phyloP scores from a whole-genome alignment of 1,140 invertebrate genomes.

The Hyposmocoma kahamanoa region DNA sequence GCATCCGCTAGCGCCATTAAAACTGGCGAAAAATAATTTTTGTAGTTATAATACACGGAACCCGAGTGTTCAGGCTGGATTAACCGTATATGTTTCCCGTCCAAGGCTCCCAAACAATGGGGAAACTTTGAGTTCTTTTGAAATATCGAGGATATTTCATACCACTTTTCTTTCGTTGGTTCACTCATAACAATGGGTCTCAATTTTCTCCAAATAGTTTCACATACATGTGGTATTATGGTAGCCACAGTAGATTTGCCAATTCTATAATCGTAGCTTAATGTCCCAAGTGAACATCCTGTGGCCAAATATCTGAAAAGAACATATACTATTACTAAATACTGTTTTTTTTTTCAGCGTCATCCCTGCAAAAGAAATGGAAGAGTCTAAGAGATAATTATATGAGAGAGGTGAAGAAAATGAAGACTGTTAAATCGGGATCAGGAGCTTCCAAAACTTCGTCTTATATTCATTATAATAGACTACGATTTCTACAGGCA shows the following conservation, averaged over 20 bases:
- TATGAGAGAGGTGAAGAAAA: no score
- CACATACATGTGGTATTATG: background rate
- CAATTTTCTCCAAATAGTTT: background rate
- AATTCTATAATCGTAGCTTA: background rate
- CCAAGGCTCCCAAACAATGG: constrained; percentile 50
- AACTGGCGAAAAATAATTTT: constrained; percentile 52
- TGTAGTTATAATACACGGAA: constrained; percentile 60
- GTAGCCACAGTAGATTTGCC: background rate
- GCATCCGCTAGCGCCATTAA: constrained; percentile 45
- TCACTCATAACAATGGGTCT: background rate
- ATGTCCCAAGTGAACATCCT: background rate
- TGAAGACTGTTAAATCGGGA: constrained; percentile 11
- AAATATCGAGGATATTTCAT: background rate
- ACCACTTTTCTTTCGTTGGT: background rate
- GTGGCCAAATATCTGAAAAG: background rate
- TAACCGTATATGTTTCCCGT: constrained; percentile 44
- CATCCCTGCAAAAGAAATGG: no score
- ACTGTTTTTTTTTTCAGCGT: no score
- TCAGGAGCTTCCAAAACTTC: constrained; percentile 13
- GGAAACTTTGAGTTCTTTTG: constrained; percentile 38
- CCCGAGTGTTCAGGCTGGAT: constrained; percentile 23
- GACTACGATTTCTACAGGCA: constrained; percentile 23
- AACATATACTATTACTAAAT: no score
- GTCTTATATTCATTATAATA: constrained; percentile 16
- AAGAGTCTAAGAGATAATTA: no score